Percentiles rank a stretch among this genome's conserved stretches.
Conservation (phyloP, 1,140 invertebrate species). For the Neuroterus valhalla region DNA sequence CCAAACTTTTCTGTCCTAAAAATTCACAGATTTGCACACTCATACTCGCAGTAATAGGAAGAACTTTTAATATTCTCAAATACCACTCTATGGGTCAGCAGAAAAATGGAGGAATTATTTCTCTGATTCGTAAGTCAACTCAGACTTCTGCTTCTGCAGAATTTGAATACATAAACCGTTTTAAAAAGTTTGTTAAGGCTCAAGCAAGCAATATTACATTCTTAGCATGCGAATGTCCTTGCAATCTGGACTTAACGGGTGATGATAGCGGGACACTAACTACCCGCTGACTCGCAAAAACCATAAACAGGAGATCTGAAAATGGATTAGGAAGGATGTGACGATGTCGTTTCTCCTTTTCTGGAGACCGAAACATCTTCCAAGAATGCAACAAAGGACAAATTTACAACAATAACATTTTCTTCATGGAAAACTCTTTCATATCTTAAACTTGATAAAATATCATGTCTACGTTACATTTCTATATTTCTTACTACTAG, state of each 20-base stretch:
- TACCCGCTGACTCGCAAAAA: neutral
- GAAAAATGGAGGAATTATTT: neutral
- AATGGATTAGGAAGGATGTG: neutral
- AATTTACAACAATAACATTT: neutral
- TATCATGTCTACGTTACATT: neutral
- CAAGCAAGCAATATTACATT: neutral
- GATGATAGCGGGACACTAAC: slow-evolving; percentile 23
- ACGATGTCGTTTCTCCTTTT: neutral
- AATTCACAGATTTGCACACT: neutral
- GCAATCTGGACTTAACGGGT: slow-evolving; percentile 25
- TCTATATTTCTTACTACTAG: neutral
- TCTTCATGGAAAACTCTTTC: neutral
- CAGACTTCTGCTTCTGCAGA: neutral
- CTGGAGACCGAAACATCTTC: neutral
- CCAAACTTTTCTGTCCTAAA: neutral
- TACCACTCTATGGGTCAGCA: too few species aligned
- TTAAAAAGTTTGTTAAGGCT: slow-evolving; percentile 16
- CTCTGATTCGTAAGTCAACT: neutral
- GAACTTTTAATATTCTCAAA: too few species aligned
- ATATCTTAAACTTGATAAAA: neutral
- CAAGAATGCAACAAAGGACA: neutral
- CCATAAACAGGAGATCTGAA: neutral
- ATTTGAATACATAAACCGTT: slow-evolving; percentile 3
- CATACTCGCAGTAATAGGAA: neutral
- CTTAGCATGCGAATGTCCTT: slow-evolving; percentile 15